phyloP scores from a whole-genome alignment of 2,888 invertebrate genomes.

The Pristionchus japonicus region DNA sequence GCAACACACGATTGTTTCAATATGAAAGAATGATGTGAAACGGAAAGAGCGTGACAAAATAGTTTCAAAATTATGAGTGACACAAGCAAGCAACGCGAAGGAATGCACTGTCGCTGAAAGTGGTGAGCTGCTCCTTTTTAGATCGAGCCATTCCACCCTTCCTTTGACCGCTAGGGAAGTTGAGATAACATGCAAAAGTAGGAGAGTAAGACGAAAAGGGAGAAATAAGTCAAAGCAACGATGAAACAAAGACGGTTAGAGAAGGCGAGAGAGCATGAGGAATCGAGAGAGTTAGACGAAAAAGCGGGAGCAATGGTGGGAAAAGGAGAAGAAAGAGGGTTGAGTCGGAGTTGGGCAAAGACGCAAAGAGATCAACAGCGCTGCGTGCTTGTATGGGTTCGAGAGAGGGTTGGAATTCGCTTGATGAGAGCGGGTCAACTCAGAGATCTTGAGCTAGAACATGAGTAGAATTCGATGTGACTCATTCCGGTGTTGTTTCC shows the following conservation, averaged over 20 bases:
- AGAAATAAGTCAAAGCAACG: too few species aligned
- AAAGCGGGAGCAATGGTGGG: not conserved
- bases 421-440: not conserved
- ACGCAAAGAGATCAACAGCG: not conserved
- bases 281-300: not conserved
- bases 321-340: not conserved
- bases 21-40: too few species aligned
- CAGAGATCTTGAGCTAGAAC: too few species aligned
- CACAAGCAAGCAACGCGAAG: too few species aligned
- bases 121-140: not conserved
- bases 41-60: too few species aligned
- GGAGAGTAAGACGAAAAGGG: not conserved
- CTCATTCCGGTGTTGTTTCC: too few species aligned
- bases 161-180: not conserved
- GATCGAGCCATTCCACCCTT: not conserved
- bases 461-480: too few species aligned
- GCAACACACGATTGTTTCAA: too few species aligned
- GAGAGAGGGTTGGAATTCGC: not conserved
- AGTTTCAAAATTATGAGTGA: too few species aligned
- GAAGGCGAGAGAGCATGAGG: too few species aligned
- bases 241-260: too few species aligned
- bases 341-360: not conserved
- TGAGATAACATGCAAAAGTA: not conserved
- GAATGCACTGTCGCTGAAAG: too few species aligned
- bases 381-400: not conserved